Percentiles rank a stretch among this genome's conserved stretches.
These are phyloP conservation scores for Micronisus gabar DNA, from an alignment of 2,113 vertebrate genomes.

Conservation along the genomic window DNA sequence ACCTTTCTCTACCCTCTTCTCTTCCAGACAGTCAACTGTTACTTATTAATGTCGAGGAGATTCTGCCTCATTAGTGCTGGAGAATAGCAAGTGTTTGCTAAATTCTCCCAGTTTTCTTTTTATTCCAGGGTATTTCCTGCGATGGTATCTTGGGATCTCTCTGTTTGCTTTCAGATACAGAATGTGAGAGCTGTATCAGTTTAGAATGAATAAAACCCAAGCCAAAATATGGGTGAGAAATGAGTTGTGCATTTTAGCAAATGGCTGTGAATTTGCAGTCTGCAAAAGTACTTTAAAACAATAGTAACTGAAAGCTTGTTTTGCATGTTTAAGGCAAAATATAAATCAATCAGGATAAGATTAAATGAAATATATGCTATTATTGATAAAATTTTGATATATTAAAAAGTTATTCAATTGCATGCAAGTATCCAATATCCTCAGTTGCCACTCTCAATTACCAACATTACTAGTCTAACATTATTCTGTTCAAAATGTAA, in stretches of 20 bases:
- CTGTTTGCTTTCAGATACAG: slow-evolving; percentile 1
- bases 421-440: not conserved
- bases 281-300: not conserved
- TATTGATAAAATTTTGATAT: slow-evolving; percentile 1
- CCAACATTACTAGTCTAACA: slow-evolving; percentile 19
- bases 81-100: not conserved
- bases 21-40: not conserved
- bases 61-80: not conserved
- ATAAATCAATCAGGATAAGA: not conserved
- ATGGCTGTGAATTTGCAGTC: not conserved
- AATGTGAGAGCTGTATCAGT: not conserved
- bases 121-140: not conserved
- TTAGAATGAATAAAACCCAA: slow-evolving; percentile 6
- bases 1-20: not conserved
- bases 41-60: not conserved
- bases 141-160: not conserved
- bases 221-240: slow-evolving; percentile 18
- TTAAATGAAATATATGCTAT: not conserved
- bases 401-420: not conserved
- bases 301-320: not conserved
- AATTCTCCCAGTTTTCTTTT: not conserved
- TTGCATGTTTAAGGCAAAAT: slow-evolving; percentile 1
- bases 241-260: not conserved
- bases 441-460: not conserved
- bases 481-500: slow-evolving; percentile 14